Base-by-base conservation (phyloP, 2,797 vertebrate genomes). In the Numenius phaeopus region DNA sequence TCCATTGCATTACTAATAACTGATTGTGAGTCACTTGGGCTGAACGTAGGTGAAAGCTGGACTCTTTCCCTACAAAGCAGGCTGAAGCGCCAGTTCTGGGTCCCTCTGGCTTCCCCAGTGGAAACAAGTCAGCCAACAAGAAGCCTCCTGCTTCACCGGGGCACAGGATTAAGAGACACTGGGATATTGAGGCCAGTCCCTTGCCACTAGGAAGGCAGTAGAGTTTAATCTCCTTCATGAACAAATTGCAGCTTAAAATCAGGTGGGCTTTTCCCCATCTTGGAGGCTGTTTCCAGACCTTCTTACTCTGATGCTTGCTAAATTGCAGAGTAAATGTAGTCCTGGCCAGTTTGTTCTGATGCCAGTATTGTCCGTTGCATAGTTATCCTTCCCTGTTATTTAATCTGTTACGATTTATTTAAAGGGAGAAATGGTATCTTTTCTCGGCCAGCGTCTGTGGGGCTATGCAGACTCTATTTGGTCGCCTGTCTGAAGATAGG, bases 41-140 rank as follows among this genome's bases (percentile, higher is more conserved):
- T 89, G 57, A 83, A 59, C 1, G 34, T 78, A 92, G 89, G 72
- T 89, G 91, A 86, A 96, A 95, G 34, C 79, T 96, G 94, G 91
- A 96, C 50, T 88, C 40, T 65, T 91, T 95, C 87, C 69, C 62
- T 84, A 0, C 15, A 26, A 67, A 20, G 29, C 30, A 54, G 17
- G 18, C 64, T 37, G 49, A 10, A 87, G n/a, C 10, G 2, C 24
- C 0, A 0, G 10, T 64, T 50, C 30, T 90, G 77, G 30, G 30
- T 80, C 26, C 18, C 40, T 52, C 22, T 2, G 12, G n/a, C 44
- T 93, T 18, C 30, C 30, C 14, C 22, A 6, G 39, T 42, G 55
- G 64, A 92, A 85, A n/a, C 42, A 77, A 64, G 42, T 17, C 44
- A 75, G 15, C 40, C 52, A 47, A 37, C 34, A 37, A 37, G 34